phyloP scores from a whole-genome alignment of 2,113 vertebrate species.

The Saccopteryx leptura region DNA sequence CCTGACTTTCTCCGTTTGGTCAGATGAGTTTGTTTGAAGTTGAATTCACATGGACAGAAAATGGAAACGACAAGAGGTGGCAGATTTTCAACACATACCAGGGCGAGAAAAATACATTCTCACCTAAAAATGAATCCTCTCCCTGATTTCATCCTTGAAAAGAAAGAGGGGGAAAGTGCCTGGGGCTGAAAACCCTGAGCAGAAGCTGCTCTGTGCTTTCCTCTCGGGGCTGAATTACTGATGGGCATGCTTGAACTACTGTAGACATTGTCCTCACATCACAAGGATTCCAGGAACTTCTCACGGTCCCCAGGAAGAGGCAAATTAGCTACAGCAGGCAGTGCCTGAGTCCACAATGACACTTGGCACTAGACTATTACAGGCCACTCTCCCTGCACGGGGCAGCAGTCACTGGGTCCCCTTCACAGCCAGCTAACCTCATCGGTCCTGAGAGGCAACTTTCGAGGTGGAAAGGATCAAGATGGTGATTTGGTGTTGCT shows the following conservation, averaged over 20 bases:
- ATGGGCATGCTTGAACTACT: neutral
- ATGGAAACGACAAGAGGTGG: neutral
- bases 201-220: neutral
- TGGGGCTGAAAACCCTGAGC: neutral
- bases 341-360: conserved; percentile 44
- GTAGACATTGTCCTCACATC: neutral
- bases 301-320: conserved; percentile 27
- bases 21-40: neutral
- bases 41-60: neutral
- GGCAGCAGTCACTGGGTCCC: neutral
- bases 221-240: neutral
- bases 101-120: neutral
- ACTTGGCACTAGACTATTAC: neutral
- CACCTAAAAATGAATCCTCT: conserved; percentile 6
- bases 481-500: neutral
- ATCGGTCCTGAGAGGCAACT: neutral
- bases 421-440: neutral
- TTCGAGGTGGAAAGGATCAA: neutral
- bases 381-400: fast-evolving
- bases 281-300: conserved; percentile 69
- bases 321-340: conserved; percentile 67
- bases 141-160: neutral
- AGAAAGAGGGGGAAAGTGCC: neutral
- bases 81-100: neutral
- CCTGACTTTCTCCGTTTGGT: neutral